A percentile compares a stretch with the other conserved stretches of the same genome.
These are phyloP conservation scores for Cacatua alba DNA, from an alignment of 2,113 vertebrate species.

Conservation along the genomic window DNA sequence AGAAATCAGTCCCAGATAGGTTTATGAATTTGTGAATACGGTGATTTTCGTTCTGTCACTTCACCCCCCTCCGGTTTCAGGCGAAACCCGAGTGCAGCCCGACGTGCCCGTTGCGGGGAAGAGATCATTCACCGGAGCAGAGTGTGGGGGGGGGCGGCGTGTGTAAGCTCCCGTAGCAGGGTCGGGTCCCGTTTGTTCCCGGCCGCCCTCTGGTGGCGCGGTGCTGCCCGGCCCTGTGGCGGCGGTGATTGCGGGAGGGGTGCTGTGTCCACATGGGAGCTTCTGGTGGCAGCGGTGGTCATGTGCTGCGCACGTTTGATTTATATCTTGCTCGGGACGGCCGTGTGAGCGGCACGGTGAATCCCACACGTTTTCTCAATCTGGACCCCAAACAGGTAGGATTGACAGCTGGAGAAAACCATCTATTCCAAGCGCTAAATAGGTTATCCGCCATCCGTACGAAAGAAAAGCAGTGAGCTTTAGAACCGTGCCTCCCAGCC, in stretches of 20 bases:
- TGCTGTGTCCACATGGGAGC: not conserved
- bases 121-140: fast-evolving
- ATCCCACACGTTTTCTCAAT: conserved; percentile 36
- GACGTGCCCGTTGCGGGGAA: not conserved
- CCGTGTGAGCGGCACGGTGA: not conserved
- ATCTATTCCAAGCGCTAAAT: conserved; percentile 46
- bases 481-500: conserved; percentile 40
- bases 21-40: not conserved
- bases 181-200: not conserved
- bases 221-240: too few relatives aligned
- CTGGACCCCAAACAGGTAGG: conserved; percentile 22
- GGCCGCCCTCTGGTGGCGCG: too few relatives aligned
- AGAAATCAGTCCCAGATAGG: not conserved
- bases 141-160: not conserved
- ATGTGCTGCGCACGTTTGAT: conserved; percentile 15
- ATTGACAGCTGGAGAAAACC: conserved; percentile 65
- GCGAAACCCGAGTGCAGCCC: fast-evolving
- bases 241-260: too few relatives aligned
- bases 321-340: not conserved
- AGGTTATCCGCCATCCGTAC: not conserved
- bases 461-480: conserved; percentile 59
- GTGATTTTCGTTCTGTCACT: not conserved
- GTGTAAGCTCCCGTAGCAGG: not conserved
- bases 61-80: not conserved
- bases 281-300: not conserved